These are phyloP conservation scores for Blennius ocellaris DNA, from an alignment of 2,113 vertebrate genomes.

Conservation along the genomic window DNA sequence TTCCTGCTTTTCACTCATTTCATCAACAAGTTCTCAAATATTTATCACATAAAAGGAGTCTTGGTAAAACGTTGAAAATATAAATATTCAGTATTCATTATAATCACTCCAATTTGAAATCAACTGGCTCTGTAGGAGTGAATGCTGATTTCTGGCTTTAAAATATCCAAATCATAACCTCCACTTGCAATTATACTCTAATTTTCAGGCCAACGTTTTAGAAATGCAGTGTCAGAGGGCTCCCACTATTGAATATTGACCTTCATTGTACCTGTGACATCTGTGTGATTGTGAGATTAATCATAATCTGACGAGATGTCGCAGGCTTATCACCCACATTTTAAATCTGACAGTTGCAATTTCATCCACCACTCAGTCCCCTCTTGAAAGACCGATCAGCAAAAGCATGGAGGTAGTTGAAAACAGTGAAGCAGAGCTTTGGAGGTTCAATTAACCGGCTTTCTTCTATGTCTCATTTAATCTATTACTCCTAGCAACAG, in stretches of 20 bases:
- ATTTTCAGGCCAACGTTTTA: neutral
- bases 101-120: neutral
- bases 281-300: conserved; percentile 5
- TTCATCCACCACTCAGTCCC: conserved; percentile 1
- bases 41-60: neutral
- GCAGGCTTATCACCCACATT: conserved; percentile 6
- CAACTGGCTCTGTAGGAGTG: neutral
- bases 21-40: neutral
- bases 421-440: neutral
- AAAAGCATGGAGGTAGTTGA: conserved; percentile 21
- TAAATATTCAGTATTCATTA: neutral
- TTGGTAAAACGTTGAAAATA: neutral
- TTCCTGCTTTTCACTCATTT: conserved; percentile 6
- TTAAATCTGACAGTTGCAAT: conserved; percentile 15
- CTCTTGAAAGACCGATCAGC: conserved; percentile 22
- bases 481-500: neutral
- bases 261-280: neutral
- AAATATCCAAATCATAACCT: neutral
- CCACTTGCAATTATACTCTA: neutral
- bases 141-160: neutral
- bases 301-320: conserved; percentile 3
- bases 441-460: conserved; percentile 5
- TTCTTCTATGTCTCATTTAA: conserved; percentile 7
- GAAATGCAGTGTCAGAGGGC: conserved; percentile 4
- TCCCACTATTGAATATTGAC: neutral